A percentile compares a stretch with the other conserved stretches of the same genome.
Evolutionary conservation across 2,888 invertebrate species (phyloP).

Genomic region (Himalopsyche japonica): DNA sequence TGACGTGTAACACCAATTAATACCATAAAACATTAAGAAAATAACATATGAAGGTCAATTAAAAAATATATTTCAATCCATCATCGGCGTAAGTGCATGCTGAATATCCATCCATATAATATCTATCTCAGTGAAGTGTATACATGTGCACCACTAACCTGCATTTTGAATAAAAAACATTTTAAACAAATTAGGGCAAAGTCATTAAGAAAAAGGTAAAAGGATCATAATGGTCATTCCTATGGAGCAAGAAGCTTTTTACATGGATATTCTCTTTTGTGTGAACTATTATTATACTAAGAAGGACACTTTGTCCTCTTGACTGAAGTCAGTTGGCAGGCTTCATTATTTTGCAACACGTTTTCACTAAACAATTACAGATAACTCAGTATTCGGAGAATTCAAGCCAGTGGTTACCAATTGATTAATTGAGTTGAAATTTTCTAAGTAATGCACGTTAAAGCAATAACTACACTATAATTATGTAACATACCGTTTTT

Average conservation of each 20-base stretch:
- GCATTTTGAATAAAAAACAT: background rate
- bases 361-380: constrained; percentile 19
- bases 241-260: background rate
- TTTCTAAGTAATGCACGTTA: too few species aligned
- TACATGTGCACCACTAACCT: too few species aligned
- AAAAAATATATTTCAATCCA: too few species aligned
- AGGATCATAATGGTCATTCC: background rate
- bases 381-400: background rate
- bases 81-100: too few species aligned
- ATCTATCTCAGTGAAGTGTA: too few species aligned
- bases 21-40: too few species aligned
- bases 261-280: background rate
- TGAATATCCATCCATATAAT: too few species aligned
- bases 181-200: constrained; percentile 26
- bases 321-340: constrained; percentile 4
- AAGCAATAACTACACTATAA: too few species aligned
- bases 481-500: too few species aligned
- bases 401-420: background rate
- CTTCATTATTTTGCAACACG: constrained; percentile 26
- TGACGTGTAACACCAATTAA: too few species aligned
- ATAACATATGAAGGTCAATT: too few species aligned
- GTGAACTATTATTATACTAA: background rate
- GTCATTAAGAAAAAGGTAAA: constrained; percentile 22
- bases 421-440: background rate
- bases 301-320: background rate